phyloP scores from a whole-genome alignment of 2,113 vertebrate genomes.

The Nothocercus julius region DNA sequence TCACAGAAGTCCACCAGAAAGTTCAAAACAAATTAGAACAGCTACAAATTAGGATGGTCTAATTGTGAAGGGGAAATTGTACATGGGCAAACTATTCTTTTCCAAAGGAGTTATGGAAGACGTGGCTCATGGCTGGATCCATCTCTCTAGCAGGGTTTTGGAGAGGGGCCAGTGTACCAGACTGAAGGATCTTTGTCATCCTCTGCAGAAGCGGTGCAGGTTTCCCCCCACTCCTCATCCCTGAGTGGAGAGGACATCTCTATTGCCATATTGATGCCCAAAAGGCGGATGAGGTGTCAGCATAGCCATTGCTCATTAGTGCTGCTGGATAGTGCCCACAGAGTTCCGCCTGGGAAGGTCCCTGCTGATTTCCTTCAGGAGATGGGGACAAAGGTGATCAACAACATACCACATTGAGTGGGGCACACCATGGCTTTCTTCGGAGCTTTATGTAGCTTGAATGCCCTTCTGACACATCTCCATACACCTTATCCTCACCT shows the following conservation, averaged over 20 bases:
- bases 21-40: neutral
- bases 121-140: neutral
- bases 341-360: neutral
- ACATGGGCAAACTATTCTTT: neutral
- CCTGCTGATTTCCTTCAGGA: no score
- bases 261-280: neutral
- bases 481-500: neutral
- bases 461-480: neutral
- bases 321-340: neutral
- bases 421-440: neutral
- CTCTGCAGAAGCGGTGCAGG: rapidly evolving
- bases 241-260: neutral
- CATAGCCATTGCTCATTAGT: neutral
- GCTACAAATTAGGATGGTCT: neutral
- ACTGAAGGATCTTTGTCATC: neutral
- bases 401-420: neutral
- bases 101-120: neutral
- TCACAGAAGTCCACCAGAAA: neutral
- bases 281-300: neutral
- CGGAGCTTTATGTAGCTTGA: neutral
- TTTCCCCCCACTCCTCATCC: neutral
- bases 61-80: neutral
- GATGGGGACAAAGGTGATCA: neutral
- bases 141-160: neutral
- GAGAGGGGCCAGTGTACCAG: neutral